Conservation (phyloP, 2,113 vertebrate species). For the Urocitellus parryii region DNA sequence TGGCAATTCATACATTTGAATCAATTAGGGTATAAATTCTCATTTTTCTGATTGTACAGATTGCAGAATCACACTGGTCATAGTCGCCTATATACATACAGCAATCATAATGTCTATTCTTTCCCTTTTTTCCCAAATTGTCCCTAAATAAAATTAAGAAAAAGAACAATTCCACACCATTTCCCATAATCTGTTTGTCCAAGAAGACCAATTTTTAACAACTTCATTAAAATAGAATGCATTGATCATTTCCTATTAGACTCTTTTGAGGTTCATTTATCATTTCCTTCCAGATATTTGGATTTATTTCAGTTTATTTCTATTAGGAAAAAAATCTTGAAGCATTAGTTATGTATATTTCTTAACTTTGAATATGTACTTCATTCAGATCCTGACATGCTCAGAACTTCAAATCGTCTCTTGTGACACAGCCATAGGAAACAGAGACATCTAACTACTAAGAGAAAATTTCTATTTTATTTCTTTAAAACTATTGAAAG, state of each 20-base stretch:
- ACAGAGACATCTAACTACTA: neutral
- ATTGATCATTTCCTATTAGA: conserved; percentile 3
- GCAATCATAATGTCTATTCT: neutral
- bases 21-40: no score
- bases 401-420: neutral
- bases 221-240: neutral
- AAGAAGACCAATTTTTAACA: conserved; percentile 44
- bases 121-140: neutral
- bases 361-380: neutral
- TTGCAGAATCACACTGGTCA: no score
- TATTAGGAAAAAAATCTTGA: neutral
- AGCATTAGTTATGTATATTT: neutral
- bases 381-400: conserved; percentile 43
- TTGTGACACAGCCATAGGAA: neutral
- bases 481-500: neutral
- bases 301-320: neutral
- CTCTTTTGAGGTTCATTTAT: conserved; percentile 6
- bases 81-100: no score
- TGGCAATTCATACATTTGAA: no score
- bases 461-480: neutral
- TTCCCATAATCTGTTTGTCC: neutral
- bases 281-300: neutral
- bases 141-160: conserved; percentile 7
- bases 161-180: conserved; percentile 6
- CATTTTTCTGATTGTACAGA: no score